A percentile compares a stretch with the other conserved stretches of the same genome.
phyloP scores from a whole-genome alignment of 2,113 vertebrate genomes.

The Anthoscopus minutus region DNA sequence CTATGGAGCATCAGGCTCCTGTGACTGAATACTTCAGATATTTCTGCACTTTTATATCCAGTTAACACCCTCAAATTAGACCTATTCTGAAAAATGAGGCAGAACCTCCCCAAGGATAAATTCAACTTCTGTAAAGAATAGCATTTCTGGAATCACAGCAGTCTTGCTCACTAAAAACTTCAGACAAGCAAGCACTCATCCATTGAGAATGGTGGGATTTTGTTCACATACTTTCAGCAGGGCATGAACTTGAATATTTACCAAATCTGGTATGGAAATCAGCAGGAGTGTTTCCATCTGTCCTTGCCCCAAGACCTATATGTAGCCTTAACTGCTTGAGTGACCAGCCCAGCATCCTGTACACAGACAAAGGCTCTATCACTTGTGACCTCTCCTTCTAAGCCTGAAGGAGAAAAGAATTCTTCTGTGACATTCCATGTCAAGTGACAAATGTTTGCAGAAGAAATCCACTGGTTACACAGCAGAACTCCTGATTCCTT shows the following conservation, averaged over 20 bases:
- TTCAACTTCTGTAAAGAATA: not conserved
- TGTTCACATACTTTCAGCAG: not conserved
- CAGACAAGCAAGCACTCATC: not conserved
- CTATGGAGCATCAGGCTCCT: not conserved
- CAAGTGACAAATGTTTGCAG: not conserved
- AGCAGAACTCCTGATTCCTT: not conserved
- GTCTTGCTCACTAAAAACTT: not conserved
- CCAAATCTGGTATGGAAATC: not conserved
- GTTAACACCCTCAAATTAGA: not conserved
- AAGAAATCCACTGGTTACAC: not conserved
- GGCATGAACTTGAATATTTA: not conserved
- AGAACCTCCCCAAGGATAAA: not conserved
- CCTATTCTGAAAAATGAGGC: not conserved
- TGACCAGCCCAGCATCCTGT: not conserved
- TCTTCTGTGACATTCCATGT: not conserved
- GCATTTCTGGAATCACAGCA: not conserved
- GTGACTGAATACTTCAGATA: not conserved
- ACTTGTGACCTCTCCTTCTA: not conserved
- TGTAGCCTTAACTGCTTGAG: not conserved
- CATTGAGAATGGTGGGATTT: not conserved
- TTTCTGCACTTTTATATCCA: not conserved
- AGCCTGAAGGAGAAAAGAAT: not conserved
- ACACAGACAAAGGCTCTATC: not conserved
- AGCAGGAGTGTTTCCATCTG: not conserved
- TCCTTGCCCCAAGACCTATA: not conserved